A percentile compares a stretch with the other conserved stretches of the same genome.
Evolutionary conservation across 2,113 vertebrate genomes (phyloP).

Genomic region (Puntigrus tetrazona): DNA sequence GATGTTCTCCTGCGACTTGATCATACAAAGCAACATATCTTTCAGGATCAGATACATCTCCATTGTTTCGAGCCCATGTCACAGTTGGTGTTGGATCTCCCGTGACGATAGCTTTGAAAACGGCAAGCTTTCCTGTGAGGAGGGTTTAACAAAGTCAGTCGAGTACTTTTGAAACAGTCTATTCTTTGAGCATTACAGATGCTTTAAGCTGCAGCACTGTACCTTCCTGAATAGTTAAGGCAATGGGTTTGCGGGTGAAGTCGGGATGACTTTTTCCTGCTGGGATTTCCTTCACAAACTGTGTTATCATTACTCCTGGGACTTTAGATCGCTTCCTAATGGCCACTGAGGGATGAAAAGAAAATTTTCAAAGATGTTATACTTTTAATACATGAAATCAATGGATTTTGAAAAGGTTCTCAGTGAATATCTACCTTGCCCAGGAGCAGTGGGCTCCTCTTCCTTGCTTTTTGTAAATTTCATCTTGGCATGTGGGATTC

Average conservation of each 20-base stretch:
- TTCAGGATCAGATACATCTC: slow-evolving; percentile 67
- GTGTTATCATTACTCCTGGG: slow-evolving; percentile 80
- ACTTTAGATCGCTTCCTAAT: slow-evolving; percentile 76
- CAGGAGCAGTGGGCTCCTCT: slow-evolving; percentile 68
- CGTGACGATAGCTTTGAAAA: slow-evolving; percentile 80
- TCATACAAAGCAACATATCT: slow-evolving; percentile 66
- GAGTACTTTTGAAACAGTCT: neutral
- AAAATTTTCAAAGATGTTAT: neutral
- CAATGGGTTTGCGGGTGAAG: slow-evolving; percentile 82
- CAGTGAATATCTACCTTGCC: slow-evolving; percentile 66
- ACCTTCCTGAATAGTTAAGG: slow-evolving; percentile 85
- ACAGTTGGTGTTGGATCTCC: slow-evolving; percentile 81
- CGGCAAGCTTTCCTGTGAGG: slow-evolving; percentile 76
- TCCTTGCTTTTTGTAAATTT: slow-evolving; percentile 69
- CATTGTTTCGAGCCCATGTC: slow-evolving; percentile 74
- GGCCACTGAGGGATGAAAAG: slow-evolving; percentile 59
- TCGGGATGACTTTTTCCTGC: slow-evolving; percentile 77
- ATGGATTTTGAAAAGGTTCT: neutral
- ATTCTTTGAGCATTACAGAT: neutral
- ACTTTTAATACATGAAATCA: neutral
- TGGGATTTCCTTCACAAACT: slow-evolving; percentile 80
- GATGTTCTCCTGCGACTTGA: slow-evolving; percentile 68
- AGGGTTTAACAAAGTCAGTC: neutral
- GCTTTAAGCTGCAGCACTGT: slow-evolving; percentile 1
- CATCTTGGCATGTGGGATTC: slow-evolving; percentile 60